phyloP scores from a whole-genome alignment of 2,888 invertebrate genomes.

The Acronicta leporina region DNA sequence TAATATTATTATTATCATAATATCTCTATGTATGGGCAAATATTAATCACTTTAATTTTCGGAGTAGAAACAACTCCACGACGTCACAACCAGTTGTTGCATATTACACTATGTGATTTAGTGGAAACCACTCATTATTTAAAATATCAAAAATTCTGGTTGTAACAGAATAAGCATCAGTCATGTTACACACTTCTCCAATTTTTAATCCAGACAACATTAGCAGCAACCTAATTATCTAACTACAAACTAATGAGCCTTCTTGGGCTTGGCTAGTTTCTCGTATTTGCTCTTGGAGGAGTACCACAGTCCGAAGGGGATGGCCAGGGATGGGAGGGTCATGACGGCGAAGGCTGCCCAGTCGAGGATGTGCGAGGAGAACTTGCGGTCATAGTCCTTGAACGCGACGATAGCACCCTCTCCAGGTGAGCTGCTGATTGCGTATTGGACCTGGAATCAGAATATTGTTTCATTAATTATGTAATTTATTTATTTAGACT shows the following conservation, averaged over 20 bases:
- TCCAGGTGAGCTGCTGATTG: slow-evolving; percentile 96
- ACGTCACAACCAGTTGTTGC: too few species aligned
- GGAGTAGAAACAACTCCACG: too few species aligned
- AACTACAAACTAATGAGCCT: slow-evolving; percentile 83
- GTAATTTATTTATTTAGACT: too few species aligned
- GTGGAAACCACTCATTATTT: too few species aligned
- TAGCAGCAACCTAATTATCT: slow-evolving; percentile 64
- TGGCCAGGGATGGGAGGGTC: slow-evolving; percentile 97
- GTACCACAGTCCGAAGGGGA: slow-evolving; percentile 98
- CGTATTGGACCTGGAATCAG: slow-evolving; percentile 90
- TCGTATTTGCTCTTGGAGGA: slow-evolving; percentile 98
- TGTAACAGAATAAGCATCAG: slow-evolving; percentile 18
- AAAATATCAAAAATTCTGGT: neutral
- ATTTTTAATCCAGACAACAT: slow-evolving; percentile 59
- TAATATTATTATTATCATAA: too few species aligned
- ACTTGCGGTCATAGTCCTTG: slow-evolving; percentile 98
- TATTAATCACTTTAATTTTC: too few species aligned
- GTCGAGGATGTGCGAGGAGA: slow-evolving; percentile 98
- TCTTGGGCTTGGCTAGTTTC: slow-evolving; percentile 92
- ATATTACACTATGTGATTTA: too few species aligned
- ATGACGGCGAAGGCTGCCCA: slow-evolving; percentile 99
- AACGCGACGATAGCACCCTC: slow-evolving; percentile 98
- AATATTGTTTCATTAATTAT: neutral
- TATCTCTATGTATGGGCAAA: too few species aligned
- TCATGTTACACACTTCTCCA: slow-evolving; percentile 25